These are phyloP conservation scores for Myoxocephalus aenaeus DNA, from an alignment of 2,797 vertebrate genomes.

Conservation along the genomic window DNA sequence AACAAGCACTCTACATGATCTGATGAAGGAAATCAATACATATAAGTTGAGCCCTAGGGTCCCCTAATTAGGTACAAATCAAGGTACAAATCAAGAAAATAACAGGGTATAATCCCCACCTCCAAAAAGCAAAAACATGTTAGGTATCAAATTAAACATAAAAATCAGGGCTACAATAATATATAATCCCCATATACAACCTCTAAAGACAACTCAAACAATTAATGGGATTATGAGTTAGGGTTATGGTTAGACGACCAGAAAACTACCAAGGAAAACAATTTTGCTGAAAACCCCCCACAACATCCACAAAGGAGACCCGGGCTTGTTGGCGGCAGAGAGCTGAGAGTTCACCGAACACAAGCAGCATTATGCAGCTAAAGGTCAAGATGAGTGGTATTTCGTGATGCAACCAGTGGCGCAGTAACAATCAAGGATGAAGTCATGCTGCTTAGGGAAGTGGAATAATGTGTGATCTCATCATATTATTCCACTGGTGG, in stretches of 20 bases:
- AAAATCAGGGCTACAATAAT: no score
- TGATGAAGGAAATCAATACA: neutral
- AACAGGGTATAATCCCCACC: no score
- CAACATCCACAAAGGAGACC: no score
- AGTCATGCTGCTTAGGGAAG: conserved; percentile 52
- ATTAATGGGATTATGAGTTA: no score
- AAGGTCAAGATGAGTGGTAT: conserved; percentile 36
- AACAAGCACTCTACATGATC: neutral
- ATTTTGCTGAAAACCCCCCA: neutral
- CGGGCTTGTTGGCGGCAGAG: neutral
- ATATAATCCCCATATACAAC: no score
- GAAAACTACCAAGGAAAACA: neutral
- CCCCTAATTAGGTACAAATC: no score
- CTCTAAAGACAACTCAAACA: no score
- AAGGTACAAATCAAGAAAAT: no score
- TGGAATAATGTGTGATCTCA: conserved; percentile 54
- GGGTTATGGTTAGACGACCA: neutral
- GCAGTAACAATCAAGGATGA: conserved; percentile 44
- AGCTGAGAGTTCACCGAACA: conserved; percentile 5
- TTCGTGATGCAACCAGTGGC: conserved; percentile 38
- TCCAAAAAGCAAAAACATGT: no score
- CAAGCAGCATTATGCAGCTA: neutral
- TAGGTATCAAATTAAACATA: no score
- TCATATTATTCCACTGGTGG: conserved; percentile 45
- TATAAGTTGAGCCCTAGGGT: neutral